phyloP scores from a whole-genome alignment of 2,797 vertebrate genomes.

The Knipowitschia caucasica region DNA sequence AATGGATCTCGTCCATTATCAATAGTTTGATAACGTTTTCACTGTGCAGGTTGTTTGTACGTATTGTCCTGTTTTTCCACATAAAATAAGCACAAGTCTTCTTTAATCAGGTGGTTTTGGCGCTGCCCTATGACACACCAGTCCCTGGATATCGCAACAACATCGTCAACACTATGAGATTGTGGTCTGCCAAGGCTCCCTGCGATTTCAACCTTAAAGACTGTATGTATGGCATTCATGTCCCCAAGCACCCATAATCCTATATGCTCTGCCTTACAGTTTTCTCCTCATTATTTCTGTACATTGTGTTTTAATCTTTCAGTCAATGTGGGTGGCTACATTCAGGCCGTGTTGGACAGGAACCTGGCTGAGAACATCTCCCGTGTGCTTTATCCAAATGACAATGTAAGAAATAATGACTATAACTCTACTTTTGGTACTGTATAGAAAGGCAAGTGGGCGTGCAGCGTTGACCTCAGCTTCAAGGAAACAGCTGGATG shows the following conservation, averaged over 20 bases:
- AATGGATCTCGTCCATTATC: too few species aligned
- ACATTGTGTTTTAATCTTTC: constrained; percentile 13
- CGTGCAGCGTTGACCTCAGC: constrained; percentile 11
- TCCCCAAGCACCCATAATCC: neutral
- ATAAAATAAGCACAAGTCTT: neutral
- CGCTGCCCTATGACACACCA: constrained; percentile 90
- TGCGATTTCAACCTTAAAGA: constrained; percentile 95
- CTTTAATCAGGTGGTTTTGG: constrained; percentile 81
- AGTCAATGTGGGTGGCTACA: constrained; percentile 92
- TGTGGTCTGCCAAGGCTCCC: constrained; percentile 93
- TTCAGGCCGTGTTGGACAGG: constrained; percentile 91
- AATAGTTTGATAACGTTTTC: too few species aligned
- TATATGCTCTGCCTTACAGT: neutral
- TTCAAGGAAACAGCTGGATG: constrained; percentile 22
- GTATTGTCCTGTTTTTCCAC: too few species aligned
- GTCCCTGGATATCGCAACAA: constrained; percentile 93
- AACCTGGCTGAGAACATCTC: constrained; percentile 96
- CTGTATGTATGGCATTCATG: constrained; percentile 73
- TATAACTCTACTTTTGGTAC: neutral
- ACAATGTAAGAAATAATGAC: constrained; percentile 79
- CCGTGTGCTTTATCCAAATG: constrained; percentile 92
- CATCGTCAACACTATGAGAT: constrained; percentile 90
- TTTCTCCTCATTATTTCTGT: neutral
- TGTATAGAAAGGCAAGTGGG: neutral
- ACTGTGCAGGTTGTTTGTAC: too few species aligned